phyloP scores from a whole-genome alignment of 30 jellyfish, hydroid and myxozoan species.

The Hydra vulgaris region DNA sequence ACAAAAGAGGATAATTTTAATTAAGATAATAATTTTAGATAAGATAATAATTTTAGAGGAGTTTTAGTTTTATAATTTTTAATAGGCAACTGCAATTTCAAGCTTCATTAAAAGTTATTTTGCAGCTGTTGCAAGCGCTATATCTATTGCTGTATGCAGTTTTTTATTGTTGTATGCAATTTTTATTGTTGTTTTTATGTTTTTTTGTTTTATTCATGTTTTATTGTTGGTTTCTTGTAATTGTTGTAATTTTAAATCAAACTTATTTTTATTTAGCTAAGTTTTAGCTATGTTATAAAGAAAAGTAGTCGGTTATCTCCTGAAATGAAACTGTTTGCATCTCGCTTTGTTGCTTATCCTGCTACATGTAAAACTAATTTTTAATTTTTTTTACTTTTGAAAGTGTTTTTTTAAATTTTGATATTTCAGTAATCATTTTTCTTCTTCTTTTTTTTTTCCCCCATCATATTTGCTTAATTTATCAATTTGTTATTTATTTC shows the following conservation, averaged over 20 bases:
- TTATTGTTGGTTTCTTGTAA: background rate
- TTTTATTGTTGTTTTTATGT: too few relatives aligned
- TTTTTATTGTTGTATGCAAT: too few relatives aligned
- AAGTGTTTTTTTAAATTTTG: background rate
- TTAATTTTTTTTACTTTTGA: too few relatives aligned
- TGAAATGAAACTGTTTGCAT: conserved; percentile 45
- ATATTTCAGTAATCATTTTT: too few relatives aligned
- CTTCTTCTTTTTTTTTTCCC: too few relatives aligned
- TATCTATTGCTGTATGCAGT: conserved; percentile 63
- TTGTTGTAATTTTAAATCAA: background rate
- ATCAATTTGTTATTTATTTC: too few relatives aligned
- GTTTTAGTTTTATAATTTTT: too few relatives aligned
- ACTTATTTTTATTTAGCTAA: conserved; percentile 30
- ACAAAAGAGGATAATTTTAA: too few relatives aligned
- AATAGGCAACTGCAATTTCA: conserved; percentile 56
- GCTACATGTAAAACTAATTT: conserved; percentile 81
- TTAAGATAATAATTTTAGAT: too few relatives aligned
- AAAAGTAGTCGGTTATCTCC: conserved; percentile 36
- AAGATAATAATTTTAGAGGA: too few relatives aligned
- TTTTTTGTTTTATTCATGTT: background rate
- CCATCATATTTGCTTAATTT: too few relatives aligned
- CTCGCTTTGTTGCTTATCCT: conserved; percentile 89
- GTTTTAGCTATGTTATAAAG: conserved; percentile 49
- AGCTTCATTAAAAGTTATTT: conserved; percentile 52
- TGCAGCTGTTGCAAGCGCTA: conserved; percentile 85